Conservation (phyloP, 2,113 vertebrate genomes). For the Puntigrus tetrazona region DNA sequence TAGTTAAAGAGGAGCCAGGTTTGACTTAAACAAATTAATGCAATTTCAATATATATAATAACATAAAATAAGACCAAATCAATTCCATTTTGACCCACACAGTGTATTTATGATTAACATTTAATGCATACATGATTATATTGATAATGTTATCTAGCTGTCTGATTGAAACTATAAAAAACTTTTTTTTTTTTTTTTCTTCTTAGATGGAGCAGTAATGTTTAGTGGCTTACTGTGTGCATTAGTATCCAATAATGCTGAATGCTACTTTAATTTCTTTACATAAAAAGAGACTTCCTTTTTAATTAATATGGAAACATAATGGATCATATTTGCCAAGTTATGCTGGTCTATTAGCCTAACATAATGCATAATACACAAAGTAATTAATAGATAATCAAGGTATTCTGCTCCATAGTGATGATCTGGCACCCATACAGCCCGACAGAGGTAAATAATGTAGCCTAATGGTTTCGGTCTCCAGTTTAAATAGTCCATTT, state of each 20-base stretch:
- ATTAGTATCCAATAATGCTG: not conserved
- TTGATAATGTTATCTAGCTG: not conserved
- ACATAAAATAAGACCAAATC: no score
- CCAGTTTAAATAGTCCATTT: slow-evolving; percentile 17
- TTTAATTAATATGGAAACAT: slow-evolving; percentile 11
- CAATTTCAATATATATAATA: no score
- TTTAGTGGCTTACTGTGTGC: not conserved
- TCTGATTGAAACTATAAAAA: not conserved
- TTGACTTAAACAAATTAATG: no score
- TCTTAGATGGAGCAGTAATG: not conserved
- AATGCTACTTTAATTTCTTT: not conserved
- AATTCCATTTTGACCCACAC: no score
- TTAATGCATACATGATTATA: not conserved
- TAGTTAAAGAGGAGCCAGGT: no score
- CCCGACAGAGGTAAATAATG: slow-evolving; percentile 40
- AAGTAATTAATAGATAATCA: slow-evolving; percentile 22
- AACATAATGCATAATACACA: slow-evolving; percentile 18
- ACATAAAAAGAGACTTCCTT: not conserved
- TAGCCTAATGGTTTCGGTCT: slow-evolving; percentile 9
- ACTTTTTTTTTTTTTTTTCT: no score
- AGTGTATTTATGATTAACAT: no score
- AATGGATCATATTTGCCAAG: not conserved
- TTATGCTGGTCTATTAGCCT: slow-evolving; percentile 12
- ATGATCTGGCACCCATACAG: not conserved
- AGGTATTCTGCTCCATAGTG: not conserved